A percentile compares a stretch with the other conserved stretches of the same genome.
These are phyloP conservation scores for Pangasianodon gigas DNA, from an alignment of 2,113 vertebrate species.

Conservation along the genomic window DNA sequence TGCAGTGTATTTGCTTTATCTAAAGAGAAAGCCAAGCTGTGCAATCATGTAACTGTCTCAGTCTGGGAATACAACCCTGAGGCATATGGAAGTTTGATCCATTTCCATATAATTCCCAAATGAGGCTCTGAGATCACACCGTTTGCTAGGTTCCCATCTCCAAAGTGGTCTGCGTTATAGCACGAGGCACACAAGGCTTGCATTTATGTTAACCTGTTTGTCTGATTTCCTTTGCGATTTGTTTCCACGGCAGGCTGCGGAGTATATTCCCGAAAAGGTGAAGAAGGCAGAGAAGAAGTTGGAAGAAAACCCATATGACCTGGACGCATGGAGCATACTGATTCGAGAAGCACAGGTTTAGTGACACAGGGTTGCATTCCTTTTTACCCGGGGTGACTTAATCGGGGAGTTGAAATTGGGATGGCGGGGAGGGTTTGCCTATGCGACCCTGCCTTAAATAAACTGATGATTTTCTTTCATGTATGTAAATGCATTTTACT, in stretches of 20 bases:
- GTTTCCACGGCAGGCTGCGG: slow-evolving; percentile 78
- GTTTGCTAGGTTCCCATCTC: neutral
- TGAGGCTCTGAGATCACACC: neutral
- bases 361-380: slow-evolving; percentile 99
- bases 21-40: neutral
- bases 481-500: slow-evolving; percentile 90
- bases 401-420: slow-evolving; percentile 54
- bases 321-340: slow-evolving; percentile 99
- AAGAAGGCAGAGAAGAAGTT: slow-evolving; percentile 99
- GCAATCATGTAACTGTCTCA: neutral
- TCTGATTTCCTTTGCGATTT: neutral
- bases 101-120: neutral
- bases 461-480: slow-evolving; percentile 48
- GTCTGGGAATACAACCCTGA: neutral
- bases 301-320: slow-evolving; percentile 99
- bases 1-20: neutral
- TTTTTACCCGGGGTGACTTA: slow-evolving; percentile 70
- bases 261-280: slow-evolving; percentile 99
- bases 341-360: slow-evolving; percentile 99
- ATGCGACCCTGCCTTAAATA: slow-evolving; percentile 45
- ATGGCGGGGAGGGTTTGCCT: slow-evolving; percentile 23
- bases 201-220: neutral
- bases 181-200: neutral
- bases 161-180: neutral
- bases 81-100: neutral